A percentile compares a stretch with the other conserved stretches of the same genome.
phyloP scores from a whole-genome alignment of 2,797 vertebrate species.

The Crenuchus spilurus region DNA sequence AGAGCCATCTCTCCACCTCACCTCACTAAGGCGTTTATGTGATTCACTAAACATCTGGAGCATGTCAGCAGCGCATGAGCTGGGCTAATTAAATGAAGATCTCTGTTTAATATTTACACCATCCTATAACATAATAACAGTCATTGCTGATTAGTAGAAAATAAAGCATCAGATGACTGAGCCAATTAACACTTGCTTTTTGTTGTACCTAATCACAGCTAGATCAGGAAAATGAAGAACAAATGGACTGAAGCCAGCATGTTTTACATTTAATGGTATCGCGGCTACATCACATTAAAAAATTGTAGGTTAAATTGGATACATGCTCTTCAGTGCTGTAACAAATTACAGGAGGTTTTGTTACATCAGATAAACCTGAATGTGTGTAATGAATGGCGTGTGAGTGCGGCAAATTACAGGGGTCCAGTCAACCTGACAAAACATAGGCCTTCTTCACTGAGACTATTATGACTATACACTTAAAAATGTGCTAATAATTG shows the following conservation, averaged over 20 bases:
- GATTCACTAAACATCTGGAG: conserved; percentile 65
- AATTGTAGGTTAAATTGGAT: not conserved
- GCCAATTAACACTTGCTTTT: conserved; percentile 35
- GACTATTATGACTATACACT: not conserved
- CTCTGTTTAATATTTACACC: conserved; percentile 57
- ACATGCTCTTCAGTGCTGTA: conserved; percentile 2
- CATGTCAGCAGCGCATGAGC: conserved; percentile 48
- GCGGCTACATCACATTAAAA: not conserved
- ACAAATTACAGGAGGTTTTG: conserved; percentile 1
- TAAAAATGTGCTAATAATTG: conserved; percentile 4
- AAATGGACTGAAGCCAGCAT: not conserved
- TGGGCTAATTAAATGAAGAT: conserved; percentile 59
- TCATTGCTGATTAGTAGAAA: conserved; percentile 58
- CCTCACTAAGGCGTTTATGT: conserved; percentile 20
- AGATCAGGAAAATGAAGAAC: not conserved
- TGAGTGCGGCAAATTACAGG: not conserved
- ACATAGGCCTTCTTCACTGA: not conserved
- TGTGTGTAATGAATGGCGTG: not conserved
- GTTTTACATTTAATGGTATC: not conserved
- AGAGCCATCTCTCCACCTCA: conserved; percentile 47
- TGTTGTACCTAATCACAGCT: not conserved
- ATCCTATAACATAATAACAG: conserved; percentile 54
- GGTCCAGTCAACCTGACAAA: not conserved
- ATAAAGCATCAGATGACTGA: conserved; percentile 45
- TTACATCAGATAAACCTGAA: not conserved